Base-by-base conservation (phyloP, 2,797 vertebrate species). In the Pipistrellus nathusii region DNA sequence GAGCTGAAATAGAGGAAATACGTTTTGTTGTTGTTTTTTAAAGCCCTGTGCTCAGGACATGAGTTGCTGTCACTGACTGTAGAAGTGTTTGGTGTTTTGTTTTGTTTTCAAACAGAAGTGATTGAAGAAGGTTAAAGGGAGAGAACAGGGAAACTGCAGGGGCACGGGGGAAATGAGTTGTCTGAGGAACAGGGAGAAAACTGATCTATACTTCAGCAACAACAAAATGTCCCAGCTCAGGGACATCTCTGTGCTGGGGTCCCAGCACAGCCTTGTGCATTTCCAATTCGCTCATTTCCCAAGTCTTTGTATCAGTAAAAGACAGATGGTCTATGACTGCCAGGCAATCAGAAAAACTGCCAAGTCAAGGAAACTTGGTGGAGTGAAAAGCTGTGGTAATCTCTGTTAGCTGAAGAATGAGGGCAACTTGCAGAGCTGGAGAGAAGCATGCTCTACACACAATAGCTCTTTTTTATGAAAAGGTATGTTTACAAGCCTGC, bases 401-500 rank as follows among this genome's bases (percentile, higher is more conserved):
- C 91, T 53, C 27, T 88, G 86, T 57, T 30, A 93, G 87, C 83
- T 95, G 94, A 93, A 91, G 73, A 80, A 91, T 89, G 85, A 87
- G 86, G 13, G 87, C 25, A 30, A 35, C 87, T 75, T 0, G 0
- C 18, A 53, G 78, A 30, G 44, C 2, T 18, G 44, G 87, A 71
- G 1, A 5, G 38, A 76, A 75, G 48, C 0, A 2, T 66, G 18
- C 23, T 14, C 4, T 77, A 83, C 71, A 91, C 84, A 64, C 20
- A 48, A 93, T 8, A 2, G 82, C 90, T 73, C 77, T 97, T 77
- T 95, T 95, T 83, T 51, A 69, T 69, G 82, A 77, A 94, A 91
- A 96, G 78, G 68, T 97, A 91, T 91, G 85, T 95, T 94, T 91
- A 85, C 35, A 94, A 91, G 48, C 76, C 62, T 62, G 59, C 96